A percentile compares a stretch with the other conserved stretches of the same genome.
Evolutionary conservation across 2,113 vertebrate species (phyloP).

Genomic region (Falcunculus frontatus): DNA sequence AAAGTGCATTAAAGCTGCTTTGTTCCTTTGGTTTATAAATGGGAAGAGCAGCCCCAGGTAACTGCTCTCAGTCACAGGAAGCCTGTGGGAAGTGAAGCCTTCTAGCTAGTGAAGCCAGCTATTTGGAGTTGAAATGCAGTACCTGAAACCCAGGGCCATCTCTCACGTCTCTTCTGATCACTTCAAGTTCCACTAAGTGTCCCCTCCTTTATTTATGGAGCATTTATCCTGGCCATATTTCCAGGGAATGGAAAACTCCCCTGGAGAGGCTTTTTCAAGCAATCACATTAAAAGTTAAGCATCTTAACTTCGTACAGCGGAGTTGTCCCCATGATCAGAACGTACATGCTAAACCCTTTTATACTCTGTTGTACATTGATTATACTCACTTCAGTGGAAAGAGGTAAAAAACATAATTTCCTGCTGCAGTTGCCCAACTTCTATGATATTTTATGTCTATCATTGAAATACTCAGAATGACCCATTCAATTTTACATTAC

Average conservation of each 20-base stretch:
- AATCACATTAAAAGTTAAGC: constrained; percentile 38
- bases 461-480: constrained; percentile 38
- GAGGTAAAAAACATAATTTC: constrained; percentile 30
- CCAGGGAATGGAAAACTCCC: constrained; percentile 27
- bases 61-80: background rate
- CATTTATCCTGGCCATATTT: constrained; percentile 15
- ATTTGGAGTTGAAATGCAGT: constrained; percentile 13
- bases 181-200: constrained; percentile 21
- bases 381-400: constrained; percentile 19
- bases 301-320: background rate
- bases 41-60: constrained; percentile 4
- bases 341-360: background rate
- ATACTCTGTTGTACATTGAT: constrained; percentile 3
- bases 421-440: background rate
- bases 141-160: constrained; percentile 15
- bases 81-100: background rate
- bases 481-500: constrained; percentile 45
- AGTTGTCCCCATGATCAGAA: background rate
- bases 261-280: constrained; percentile 27
- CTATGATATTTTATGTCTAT: constrained; percentile 9
- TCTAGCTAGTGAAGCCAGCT: background rate
- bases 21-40: constrained; percentile 28
- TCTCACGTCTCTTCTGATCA: constrained; percentile 6
- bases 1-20: constrained; percentile 7
- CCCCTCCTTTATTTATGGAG: constrained; percentile 25